phyloP scores from a whole-genome alignment of 2,113 vertebrate genomes.

The Sinocyclocheilus maitianheensis region DNA sequence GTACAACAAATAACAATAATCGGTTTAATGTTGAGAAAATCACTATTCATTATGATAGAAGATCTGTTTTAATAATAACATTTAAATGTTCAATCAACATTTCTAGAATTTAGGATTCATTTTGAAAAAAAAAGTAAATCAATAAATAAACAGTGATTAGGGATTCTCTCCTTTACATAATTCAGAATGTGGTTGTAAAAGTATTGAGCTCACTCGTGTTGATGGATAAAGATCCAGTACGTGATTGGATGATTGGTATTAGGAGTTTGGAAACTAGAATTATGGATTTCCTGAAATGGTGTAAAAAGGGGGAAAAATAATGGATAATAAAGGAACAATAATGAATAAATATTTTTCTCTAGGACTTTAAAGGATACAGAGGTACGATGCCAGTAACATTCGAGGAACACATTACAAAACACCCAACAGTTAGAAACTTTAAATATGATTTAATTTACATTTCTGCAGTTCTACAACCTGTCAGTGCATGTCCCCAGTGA shows the following conservation, averaged over 20 bases:
- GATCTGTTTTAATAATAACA: background rate
- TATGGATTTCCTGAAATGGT: background rate
- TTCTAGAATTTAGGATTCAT: background rate
- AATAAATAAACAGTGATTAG: background rate
- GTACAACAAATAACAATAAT: background rate
- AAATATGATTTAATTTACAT: too few species aligned
- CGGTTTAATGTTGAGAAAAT: background rate
- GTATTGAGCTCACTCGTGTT: background rate
- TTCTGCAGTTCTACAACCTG: background rate
- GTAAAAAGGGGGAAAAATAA: background rate
- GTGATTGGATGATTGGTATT: background rate
- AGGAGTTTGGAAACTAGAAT: background rate
- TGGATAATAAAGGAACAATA: background rate
- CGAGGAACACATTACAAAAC: background rate
- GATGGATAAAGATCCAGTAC: background rate
- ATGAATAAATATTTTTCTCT: background rate
- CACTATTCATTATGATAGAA: background rate
- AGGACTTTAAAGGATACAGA: background rate
- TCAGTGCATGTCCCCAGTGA: background rate
- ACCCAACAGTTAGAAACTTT: background rate
- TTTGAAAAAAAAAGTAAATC: background rate
- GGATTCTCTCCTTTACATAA: background rate
- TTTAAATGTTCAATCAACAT: background rate
- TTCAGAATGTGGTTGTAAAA: background rate
- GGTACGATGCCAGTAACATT: too few species aligned